phyloP scores from a whole-genome alignment of 1,140 invertebrate species.

The Ceratina japonica region DNA sequence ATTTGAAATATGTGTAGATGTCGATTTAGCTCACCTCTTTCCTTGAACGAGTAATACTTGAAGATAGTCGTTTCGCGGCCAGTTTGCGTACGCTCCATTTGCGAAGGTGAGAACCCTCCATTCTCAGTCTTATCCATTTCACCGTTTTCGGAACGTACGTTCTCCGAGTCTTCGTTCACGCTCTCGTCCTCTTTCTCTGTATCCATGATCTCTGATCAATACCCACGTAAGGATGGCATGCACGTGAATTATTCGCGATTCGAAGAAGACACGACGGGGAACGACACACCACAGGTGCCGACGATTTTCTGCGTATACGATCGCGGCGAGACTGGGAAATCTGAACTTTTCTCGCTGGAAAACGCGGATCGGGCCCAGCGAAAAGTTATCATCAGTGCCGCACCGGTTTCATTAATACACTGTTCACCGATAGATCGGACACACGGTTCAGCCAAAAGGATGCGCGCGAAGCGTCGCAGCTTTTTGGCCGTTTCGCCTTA shows the following conservation, averaged over 20 bases:
- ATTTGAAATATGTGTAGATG: not conserved
- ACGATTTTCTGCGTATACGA: not conserved
- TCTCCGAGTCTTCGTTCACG: not conserved
- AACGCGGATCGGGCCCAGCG: not conserved
- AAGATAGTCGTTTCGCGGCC: constrained; percentile 68
- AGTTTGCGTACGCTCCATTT: constrained; percentile 50
- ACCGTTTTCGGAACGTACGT: not conserved
- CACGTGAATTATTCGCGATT: not conserved
- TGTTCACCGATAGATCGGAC: not conserved
- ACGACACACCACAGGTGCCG: too few species aligned
- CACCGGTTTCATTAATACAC: not conserved
- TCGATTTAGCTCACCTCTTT: constrained; percentile 52
- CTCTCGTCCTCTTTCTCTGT: constrained; percentile 5
- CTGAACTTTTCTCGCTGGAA: not conserved
- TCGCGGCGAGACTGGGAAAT: not conserved
- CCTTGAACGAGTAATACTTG: constrained; percentile 64
- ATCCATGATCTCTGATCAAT: constrained; percentile 31
- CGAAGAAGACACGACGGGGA: not conserved
- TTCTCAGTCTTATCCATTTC: constrained; percentile 31
- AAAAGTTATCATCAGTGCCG: not conserved
- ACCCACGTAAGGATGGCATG: not conserved
- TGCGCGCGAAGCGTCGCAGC: not conserved
- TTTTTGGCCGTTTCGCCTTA: not conserved
- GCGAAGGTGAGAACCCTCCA: constrained; percentile 1
- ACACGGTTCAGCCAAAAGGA: constrained; percentile 19